These are phyloP conservation scores for Oscheius onirici DNA, from an alignment of 2,888 invertebrate genomes.

Conservation along the genomic window DNA sequence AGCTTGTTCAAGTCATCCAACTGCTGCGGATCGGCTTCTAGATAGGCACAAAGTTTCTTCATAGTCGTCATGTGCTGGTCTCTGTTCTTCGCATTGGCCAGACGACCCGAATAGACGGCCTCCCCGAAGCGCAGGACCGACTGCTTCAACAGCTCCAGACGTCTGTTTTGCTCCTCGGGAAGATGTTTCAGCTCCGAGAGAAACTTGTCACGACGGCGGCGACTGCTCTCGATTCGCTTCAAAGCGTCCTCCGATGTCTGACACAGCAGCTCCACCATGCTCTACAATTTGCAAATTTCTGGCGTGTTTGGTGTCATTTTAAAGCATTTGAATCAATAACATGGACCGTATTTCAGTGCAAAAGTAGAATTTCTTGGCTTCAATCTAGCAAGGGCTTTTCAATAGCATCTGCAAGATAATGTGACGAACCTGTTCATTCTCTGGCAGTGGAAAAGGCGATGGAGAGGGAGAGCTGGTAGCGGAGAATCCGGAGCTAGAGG, in stretches of 20 bases:
- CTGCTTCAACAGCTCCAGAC: conserved; percentile 3
- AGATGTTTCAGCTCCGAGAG: not conserved
- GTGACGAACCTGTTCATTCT: too few relatives aligned
- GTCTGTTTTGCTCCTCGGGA: conserved; percentile 10
- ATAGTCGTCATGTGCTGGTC: not conserved
- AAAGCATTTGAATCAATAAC: too few relatives aligned
- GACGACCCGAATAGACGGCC: not conserved
- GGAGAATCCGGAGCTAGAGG: too few relatives aligned
- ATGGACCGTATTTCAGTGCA: too few relatives aligned
- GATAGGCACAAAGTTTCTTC: not conserved
- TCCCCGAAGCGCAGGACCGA: conserved; percentile 6
- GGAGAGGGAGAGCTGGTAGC: too few relatives aligned
- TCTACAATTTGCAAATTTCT: too few relatives aligned
- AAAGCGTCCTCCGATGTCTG: conserved; percentile 10
- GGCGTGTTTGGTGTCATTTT: too few relatives aligned
- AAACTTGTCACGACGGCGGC: not conserved
- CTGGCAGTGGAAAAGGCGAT: too few relatives aligned
- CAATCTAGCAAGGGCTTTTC: too few relatives aligned
- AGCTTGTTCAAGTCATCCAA: not conserved
- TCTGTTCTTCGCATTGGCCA: not conserved
- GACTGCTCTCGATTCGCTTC: conserved; percentile 10
- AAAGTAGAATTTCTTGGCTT: too few relatives aligned
- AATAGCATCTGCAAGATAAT: too few relatives aligned
- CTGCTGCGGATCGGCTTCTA: conserved; percentile 15
- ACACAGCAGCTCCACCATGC: conserved; percentile 6